Percentiles rank a stretch among this genome's conserved stretches.
These are phyloP conservation scores for Menura novaehollandiae DNA, from an alignment of 2,113 vertebrate species.

Conservation along the genomic window DNA sequence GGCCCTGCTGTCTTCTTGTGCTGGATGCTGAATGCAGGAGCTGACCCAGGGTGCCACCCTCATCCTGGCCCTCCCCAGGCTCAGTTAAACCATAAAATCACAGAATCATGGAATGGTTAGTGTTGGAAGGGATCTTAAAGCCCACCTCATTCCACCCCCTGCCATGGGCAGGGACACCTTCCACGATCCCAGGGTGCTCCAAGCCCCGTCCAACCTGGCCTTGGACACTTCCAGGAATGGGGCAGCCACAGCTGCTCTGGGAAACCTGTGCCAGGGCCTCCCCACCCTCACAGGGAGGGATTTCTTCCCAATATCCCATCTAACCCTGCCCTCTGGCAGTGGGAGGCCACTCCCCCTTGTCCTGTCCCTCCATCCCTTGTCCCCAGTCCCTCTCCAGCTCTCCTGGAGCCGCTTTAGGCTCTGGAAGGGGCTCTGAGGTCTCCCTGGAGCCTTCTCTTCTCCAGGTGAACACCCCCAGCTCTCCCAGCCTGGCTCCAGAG, in stretches of 20 bases:
- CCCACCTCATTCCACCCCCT: rapidly evolving
- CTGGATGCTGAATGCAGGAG: not conserved
- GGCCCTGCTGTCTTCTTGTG: not conserved
- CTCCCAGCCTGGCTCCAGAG: not conserved
- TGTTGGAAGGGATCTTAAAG: rapidly evolving
- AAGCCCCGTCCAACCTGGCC: not conserved
- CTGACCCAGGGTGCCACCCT: rapidly evolving
- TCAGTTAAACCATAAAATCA: not conserved
- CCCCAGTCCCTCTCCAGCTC: not conserved
- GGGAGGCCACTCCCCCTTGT: not conserved
- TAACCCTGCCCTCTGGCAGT: not conserved
- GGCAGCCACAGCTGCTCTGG: not conserved
- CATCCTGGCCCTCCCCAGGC: not conserved
- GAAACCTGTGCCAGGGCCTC: not conserved
- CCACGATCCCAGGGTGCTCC: not conserved
- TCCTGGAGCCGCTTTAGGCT: not conserved
- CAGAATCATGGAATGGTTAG: not conserved
- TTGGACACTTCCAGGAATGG: not conserved
- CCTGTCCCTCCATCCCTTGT: not conserved
- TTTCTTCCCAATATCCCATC: not conserved
- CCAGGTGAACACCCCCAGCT: not conserved
- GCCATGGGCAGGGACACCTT: not conserved
- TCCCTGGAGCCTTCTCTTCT: not conserved
- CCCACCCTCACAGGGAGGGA: not conserved
- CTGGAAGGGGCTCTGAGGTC: not conserved